Evolutionary conservation across 2,888 invertebrate genomes (phyloP).

Genomic region (Cataglyphis cursor): DNA sequence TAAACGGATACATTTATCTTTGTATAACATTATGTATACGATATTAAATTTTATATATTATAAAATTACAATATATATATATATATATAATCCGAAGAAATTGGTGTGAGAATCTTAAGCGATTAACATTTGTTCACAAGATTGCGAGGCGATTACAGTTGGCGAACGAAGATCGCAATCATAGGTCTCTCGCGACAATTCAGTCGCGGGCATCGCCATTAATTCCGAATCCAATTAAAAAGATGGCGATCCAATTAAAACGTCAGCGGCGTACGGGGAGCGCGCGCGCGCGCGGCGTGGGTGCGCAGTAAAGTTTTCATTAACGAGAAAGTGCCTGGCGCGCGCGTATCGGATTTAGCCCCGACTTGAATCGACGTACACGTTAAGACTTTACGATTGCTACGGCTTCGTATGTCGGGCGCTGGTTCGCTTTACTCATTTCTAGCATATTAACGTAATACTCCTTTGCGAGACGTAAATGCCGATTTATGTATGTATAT

Average conservation of each 20-base stretch:
- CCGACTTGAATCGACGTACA: constrained; percentile 64
- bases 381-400: constrained; percentile 54
- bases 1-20: not conserved
- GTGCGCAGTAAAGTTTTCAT: constrained; percentile 77
- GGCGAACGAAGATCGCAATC: constrained; percentile 37
- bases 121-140: constrained; percentile 4
- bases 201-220: constrained; percentile 65
- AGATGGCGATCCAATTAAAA: constrained; percentile 79
- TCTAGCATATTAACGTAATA: constrained; percentile 28
- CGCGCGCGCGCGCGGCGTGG: not conserved
- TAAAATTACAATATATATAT: not conserved
- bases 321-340: constrained; percentile 78
- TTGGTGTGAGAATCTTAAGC: not conserved
- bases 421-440: constrained; percentile 33
- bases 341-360: constrained; percentile 64
- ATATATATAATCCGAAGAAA: not conserved
- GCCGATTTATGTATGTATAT: constrained; percentile 5
- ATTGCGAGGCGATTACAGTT: constrained; percentile 29
- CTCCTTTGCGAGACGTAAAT: not conserved
- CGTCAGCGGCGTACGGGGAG: constrained; percentile 49
- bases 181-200: constrained; percentile 49
- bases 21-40: not conserved
- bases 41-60: not conserved
- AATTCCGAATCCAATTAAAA: constrained; percentile 79
- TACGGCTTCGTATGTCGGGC: constrained; percentile 29